A percentile compares a stretch with the other conserved stretches of the same genome.
These are phyloP conservation scores for Bryconaethiops microstoma DNA, from an alignment of 2,797 vertebrate genomes.

Conservation along the genomic window DNA sequence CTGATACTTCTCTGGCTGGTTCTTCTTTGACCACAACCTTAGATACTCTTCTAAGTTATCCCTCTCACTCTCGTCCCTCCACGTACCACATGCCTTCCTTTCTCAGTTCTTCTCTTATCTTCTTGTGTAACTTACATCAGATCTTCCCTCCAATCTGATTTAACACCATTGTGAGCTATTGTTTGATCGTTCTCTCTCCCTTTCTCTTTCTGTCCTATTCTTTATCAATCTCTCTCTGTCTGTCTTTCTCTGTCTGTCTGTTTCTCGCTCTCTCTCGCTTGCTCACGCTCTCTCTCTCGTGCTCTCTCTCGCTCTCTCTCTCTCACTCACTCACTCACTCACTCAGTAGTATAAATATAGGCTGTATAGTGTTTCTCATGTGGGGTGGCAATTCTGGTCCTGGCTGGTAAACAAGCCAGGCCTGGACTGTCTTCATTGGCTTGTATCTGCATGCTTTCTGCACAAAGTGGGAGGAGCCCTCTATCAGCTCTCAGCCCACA, in stretches of 20 bases:
- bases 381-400: constrained; percentile 65
- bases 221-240: constrained; percentile 47
- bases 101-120: background rate
- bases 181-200: background rate
- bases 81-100: constrained; percentile 25
- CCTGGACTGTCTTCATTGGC: constrained; percentile 60
- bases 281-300: too few species aligned
- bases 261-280: constrained; percentile 51
- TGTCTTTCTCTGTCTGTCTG: background rate
- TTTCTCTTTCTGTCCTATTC: constrained; percentile 44
- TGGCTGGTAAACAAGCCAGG: constrained; percentile 73
- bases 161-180: background rate
- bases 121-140: background rate
- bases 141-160: background rate
- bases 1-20: background rate
- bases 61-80: background rate
- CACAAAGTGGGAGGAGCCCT: constrained; percentile 9
- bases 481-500: background rate
- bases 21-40: background rate
- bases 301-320: constrained; percentile 51
- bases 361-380: constrained; percentile 71
- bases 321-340: constrained; percentile 54
- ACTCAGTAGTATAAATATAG: constrained; percentile 77
- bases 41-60: background rate
- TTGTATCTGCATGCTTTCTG: constrained; percentile 51